Conservation (phyloP, 1,140 invertebrate genomes). For the Papilio polyxenes region DNA sequence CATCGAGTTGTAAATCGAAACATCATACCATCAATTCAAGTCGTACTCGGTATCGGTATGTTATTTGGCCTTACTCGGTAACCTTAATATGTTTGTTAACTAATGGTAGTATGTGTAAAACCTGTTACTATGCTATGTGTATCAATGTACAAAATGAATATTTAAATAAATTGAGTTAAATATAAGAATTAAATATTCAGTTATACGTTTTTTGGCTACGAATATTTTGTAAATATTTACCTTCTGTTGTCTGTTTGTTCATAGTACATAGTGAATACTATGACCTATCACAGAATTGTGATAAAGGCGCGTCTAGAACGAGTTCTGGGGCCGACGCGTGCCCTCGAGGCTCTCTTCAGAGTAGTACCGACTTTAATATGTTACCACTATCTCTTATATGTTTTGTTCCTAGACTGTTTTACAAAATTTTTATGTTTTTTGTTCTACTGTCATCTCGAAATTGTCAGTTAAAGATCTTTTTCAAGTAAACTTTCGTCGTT, state of each 20-base stretch:
- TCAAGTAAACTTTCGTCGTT: too few relatives aligned
- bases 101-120: background rate
- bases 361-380: conserved; percentile 13
- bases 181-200: background rate
- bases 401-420: background rate
- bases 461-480: too few relatives aligned
- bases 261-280: background rate
- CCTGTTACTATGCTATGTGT: background rate
- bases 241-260: background rate
- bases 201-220: background rate
- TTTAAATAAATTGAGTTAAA: too few relatives aligned
- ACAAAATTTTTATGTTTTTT: background rate
- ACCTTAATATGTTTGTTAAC: background rate
- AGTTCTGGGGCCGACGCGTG: conserved; percentile 4
- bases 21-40: background rate
- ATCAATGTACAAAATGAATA: too few relatives aligned
- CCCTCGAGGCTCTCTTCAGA: background rate
- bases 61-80: background rate
- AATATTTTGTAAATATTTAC: background rate
- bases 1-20: too few relatives aligned
- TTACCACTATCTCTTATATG: background rate
- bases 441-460: background rate
- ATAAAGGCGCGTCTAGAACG: background rate
- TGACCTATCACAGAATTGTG: too few relatives aligned
- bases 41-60: background rate